A percentile compares a stretch with the other conserved stretches of the same genome.
Evolutionary conservation across 1,140 invertebrate genomes (phyloP).

Genomic region (Neuroterus valhalla): DNA sequence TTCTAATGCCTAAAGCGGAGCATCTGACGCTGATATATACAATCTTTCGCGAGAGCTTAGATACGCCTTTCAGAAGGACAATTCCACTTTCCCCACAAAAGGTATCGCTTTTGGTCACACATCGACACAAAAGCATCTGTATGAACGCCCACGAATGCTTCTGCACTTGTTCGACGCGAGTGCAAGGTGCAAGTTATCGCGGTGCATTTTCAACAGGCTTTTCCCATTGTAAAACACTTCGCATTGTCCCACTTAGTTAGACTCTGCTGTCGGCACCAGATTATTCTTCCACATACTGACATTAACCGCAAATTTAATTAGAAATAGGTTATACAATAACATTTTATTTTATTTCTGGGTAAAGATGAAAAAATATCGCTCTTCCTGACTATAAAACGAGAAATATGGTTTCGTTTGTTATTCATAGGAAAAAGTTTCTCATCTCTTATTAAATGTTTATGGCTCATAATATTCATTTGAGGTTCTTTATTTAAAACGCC

Average conservation of each 20-base stretch:
- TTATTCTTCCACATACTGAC: conserved; percentile 5
- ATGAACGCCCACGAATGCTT: conserved; percentile 1
- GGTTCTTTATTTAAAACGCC: neutral
- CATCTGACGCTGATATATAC: neutral
- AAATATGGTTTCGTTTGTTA: neutral
- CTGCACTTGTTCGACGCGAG: conserved; percentile 11
- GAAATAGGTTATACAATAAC: neutral
- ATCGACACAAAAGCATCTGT: conserved; percentile 21
- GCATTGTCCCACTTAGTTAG: conserved; percentile 6
- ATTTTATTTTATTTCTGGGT: neutral
- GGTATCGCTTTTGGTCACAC: conserved; percentile 7
- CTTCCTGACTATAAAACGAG: neutral
- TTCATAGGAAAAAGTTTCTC: neutral
- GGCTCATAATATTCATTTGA: no score
- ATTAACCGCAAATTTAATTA: conserved; percentile 1
- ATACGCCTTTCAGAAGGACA: conserved; percentile 21
- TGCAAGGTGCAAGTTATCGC: conserved; percentile 29
- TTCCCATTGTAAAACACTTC: conserved; percentile 24
- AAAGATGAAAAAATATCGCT: neutral
- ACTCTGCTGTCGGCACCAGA: conserved; percentile 10
- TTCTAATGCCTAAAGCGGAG: conserved; percentile 11
- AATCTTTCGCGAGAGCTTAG: neutral
- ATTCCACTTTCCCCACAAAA: conserved; percentile 18
- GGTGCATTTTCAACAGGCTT: conserved; percentile 25
- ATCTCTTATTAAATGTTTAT: neutral